Base-by-base conservation (phyloP, 2,797 vertebrate species). In the Leptodactylus fallax region DNA sequence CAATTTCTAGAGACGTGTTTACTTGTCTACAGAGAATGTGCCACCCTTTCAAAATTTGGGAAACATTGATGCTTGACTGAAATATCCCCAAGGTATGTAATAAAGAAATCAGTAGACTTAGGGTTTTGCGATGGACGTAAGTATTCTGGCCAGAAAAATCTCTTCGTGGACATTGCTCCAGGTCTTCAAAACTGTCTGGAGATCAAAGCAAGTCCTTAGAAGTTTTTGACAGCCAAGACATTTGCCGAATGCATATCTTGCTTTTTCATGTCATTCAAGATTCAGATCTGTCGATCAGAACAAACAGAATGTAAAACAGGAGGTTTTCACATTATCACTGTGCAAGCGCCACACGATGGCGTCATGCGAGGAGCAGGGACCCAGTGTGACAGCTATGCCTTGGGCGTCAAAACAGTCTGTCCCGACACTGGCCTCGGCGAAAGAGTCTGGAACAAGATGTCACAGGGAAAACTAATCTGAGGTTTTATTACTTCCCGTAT, bases 301-400 rank as follows among this genome's bases (percentile, higher is more conserved):
- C 74, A 60, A 80, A 80, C 78, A 45, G 56, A 80, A 60, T 60
- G 12, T 80, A 19, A 21, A 19, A 79, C 36, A 16, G 25, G 5
- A 47, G 11, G 10, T 45, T 58, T 79, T 60, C 25, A 55, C 49
- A 23, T 8, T 23, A 10, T 76, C n/a, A 53, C 74, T 53, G 23
- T 53, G n/a, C 49, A 53, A 4, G 53, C 77, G 58, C 23, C 6
- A 10, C 56, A 45, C 19, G 19, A n/a, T 61, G 27, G 21, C 56
- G 12, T 60, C 27, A 61, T 36, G 9, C 27, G 8, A 25, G 74
- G n/a, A 51, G 49, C 49, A 12, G 21, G 79, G 56, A 27, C 55
- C 55, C 25, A 58, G 23, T n/a, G 16, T 60, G 55, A 80, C 79
- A 80, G n/a, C 17, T 80, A 16, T 80, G 78, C 78, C 56, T 60